phyloP scores from a whole-genome alignment of 1,140 invertebrate species.

The Holcopasites calliopsidis region DNA sequence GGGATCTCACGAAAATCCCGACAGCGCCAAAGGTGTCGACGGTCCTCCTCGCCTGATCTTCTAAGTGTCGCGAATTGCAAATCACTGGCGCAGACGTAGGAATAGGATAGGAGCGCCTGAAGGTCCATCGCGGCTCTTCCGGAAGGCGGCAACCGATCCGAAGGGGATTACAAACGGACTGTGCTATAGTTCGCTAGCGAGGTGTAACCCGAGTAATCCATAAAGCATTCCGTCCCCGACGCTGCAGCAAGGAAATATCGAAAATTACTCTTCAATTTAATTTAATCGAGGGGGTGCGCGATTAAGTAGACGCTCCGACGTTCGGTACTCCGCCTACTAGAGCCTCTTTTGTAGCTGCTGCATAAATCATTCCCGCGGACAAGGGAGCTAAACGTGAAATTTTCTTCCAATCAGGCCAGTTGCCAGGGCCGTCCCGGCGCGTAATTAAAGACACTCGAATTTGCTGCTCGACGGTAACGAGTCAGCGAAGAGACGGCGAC shows the following conservation, averaged over 20 bases:
- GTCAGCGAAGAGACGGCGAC: constrained; percentile 32
- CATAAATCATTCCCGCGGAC: constrained; percentile 27
- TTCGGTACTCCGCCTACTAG: background rate
- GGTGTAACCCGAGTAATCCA: constrained; percentile 46
- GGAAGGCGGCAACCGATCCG: constrained; percentile 44
- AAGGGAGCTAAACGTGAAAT: constrained; percentile 48
- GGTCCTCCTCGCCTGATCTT: constrained; percentile 44
- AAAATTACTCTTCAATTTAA: constrained; percentile 47
- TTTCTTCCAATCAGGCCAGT: constrained; percentile 60
- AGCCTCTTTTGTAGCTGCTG: background rate
- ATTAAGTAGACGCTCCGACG: background rate
- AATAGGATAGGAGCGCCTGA: constrained; percentile 54
- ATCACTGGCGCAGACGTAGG: constrained; percentile 54
- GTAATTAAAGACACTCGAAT: constrained; percentile 67
- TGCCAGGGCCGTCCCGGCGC: constrained; percentile 49
- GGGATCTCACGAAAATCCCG: constrained; percentile 5
- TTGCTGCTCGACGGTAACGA: constrained; percentile 60
- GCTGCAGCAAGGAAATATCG: constrained; percentile 25
- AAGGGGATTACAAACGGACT: constrained; percentile 53
- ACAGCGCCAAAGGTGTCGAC: constrained; percentile 28
- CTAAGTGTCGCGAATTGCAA: constrained; percentile 62
- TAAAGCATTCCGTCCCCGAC: constrained; percentile 36
- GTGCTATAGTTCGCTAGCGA: constrained; percentile 37
- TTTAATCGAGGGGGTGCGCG: constrained; percentile 2
- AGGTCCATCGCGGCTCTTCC: constrained; percentile 50